phyloP scores from a whole-genome alignment of 2,888 invertebrate genomes.

The Heliconius erato region DNA sequence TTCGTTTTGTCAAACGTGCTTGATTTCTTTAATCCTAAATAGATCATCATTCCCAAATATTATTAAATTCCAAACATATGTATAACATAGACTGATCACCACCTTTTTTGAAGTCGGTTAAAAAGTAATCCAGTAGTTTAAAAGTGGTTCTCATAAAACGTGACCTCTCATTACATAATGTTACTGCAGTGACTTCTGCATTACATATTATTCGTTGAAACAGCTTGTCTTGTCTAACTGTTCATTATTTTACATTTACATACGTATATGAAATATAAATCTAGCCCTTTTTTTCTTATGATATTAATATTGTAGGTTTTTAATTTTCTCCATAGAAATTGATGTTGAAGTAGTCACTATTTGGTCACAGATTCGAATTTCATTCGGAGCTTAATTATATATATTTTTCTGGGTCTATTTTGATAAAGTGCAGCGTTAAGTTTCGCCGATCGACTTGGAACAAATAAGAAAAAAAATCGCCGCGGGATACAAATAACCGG shows the following conservation, averaged over 20 bases:
- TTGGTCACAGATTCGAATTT: background rate
- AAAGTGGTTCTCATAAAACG: background rate
- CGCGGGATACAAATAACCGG: background rate
- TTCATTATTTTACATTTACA: background rate
- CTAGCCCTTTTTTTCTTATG: background rate
- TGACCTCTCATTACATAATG: constrained; percentile 16
- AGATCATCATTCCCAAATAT: no score
- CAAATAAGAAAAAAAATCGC: background rate
- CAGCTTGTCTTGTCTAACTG: background rate
- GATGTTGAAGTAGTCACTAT: background rate
- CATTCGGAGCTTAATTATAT: background rate
- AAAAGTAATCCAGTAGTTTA: background rate
- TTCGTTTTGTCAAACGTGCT: no score
- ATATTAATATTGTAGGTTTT: background rate
- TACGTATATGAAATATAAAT: background rate
- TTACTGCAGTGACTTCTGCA: constrained; percentile 18
- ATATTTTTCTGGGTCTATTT: background rate
- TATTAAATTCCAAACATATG: no score
- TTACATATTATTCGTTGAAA: constrained; percentile 6
- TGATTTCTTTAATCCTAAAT: no score
- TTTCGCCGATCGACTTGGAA: background rate
- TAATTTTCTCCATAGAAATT: background rate
- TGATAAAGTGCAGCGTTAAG: background rate
- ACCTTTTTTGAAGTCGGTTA: background rate
- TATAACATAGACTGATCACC: background rate